A percentile compares a stretch with the other conserved stretches of the same genome.
Evolutionary conservation across 2,888 invertebrate genomes (phyloP).

Genomic region (Tetramorium bicarinatum): DNA sequence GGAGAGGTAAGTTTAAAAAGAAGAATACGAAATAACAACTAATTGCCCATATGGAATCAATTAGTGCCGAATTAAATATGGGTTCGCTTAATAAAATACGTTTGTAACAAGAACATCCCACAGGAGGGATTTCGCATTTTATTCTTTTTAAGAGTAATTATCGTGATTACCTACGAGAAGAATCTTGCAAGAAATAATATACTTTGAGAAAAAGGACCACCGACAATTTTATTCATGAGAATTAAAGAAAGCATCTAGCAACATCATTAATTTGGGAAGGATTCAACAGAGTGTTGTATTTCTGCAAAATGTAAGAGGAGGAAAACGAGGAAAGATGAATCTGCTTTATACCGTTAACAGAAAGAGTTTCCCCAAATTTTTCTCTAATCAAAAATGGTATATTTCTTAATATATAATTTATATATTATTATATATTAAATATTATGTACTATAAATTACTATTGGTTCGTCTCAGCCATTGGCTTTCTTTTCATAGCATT

Average conservation of each 20-base stretch:
- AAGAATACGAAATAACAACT: background rate
- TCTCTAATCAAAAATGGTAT: conserved; percentile 82
- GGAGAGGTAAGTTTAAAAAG: background rate
- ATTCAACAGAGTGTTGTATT: background rate
- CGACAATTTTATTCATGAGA: background rate
- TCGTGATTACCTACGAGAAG: too few species aligned
- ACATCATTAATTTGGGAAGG: too few species aligned
- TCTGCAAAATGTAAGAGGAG: too few species aligned
- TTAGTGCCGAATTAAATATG: background rate
- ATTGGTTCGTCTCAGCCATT: too few species aligned
- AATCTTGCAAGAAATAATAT: background rate
- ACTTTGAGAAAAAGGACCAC: background rate
- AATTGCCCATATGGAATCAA: background rate
- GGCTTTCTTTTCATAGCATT: conserved; percentile 15
- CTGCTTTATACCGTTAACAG: conserved; percentile 82
- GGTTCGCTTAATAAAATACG: background rate
- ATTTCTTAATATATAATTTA: background rate
- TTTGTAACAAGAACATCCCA: background rate
- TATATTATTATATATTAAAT: too few species aligned
- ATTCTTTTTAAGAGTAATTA: background rate
- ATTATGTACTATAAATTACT: too few species aligned
- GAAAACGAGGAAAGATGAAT: conserved; percentile 78
- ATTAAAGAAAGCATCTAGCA: too few species aligned
- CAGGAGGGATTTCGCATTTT: background rate
- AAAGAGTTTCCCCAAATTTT: conserved; percentile 79